Evolutionary conservation across 2,797 vertebrate genomes (phyloP).

Genomic region (Champsocephalus esox): DNA sequence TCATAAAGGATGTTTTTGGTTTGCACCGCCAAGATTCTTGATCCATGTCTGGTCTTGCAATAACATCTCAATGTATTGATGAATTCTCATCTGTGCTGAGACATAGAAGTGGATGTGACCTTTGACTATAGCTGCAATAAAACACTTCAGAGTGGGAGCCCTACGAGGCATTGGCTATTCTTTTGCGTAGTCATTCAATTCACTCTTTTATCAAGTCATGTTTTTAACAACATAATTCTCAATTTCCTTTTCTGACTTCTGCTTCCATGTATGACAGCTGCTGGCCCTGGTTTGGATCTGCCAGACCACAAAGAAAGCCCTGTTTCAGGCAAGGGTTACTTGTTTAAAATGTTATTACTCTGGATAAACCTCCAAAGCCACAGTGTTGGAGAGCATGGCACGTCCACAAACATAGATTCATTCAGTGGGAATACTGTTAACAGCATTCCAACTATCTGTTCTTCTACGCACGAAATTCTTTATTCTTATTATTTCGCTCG

Average conservation of each 20-base stretch:
- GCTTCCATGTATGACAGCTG: constrained; percentile 69
- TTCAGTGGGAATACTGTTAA: neutral
- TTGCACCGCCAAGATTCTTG: constrained; percentile 58
- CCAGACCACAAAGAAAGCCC: constrained; percentile 63
- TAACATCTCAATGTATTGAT: constrained; percentile 56
- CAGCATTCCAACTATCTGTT: no score
- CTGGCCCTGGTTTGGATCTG: constrained; percentile 55
- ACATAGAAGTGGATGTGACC: constrained; percentile 17
- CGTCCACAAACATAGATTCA: constrained; percentile 15
- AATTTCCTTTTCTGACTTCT: constrained; percentile 66
- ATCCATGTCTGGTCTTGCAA: constrained; percentile 58
- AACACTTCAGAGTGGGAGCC: constrained; percentile 10
- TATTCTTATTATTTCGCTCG: no score
- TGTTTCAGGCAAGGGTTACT: constrained; percentile 63
- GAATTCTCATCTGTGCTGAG: constrained; percentile 40
- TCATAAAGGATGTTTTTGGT: constrained; percentile 69
- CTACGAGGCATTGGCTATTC: constrained; percentile 13
- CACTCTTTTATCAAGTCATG: constrained; percentile 46
- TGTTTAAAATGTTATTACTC: constrained; percentile 72
- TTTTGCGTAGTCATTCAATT: constrained; percentile 14
- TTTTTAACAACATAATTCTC: constrained; percentile 70
- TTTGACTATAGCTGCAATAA: constrained; percentile 37
- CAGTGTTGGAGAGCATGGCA: constrained; percentile 38
- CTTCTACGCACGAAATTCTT: no score
- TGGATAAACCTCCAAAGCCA: constrained; percentile 68